These are phyloP conservation scores for Embidobia sp. DNA, from an alignment of 2,888 invertebrate species.

Conservation along the genomic window DNA sequence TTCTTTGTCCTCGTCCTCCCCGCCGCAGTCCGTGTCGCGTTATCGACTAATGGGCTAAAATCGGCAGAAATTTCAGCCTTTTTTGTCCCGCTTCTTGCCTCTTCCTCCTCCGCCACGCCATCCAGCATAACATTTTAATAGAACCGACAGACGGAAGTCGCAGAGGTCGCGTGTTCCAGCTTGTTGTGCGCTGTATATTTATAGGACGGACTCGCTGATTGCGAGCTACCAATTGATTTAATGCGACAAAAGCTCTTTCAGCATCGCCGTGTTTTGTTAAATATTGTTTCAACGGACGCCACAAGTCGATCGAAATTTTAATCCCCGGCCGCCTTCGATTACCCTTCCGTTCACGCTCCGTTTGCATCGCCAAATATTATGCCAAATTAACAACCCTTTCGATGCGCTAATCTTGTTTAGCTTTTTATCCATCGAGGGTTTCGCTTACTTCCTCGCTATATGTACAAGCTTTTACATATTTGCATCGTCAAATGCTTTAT, in stretches of 20 bases:
- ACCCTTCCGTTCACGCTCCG: too few relatives aligned
- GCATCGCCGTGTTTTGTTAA: conserved; percentile 29
- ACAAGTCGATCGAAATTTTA: conserved; percentile 17
- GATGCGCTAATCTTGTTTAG: too few relatives aligned
- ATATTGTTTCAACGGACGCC: conserved; percentile 41
- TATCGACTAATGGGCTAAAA: conserved; percentile 63
- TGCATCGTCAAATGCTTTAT: too few relatives aligned
- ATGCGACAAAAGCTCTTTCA: conserved; percentile 35
- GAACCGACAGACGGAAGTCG: conserved; percentile 43
- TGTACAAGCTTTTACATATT: too few relatives aligned
- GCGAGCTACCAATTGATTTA: conserved; percentile 47
- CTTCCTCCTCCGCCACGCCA: conserved; percentile 7
- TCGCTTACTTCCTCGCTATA: too few relatives aligned
- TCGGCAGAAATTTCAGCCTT: conserved; percentile 50
- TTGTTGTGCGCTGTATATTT: conserved; percentile 37
- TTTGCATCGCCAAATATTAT: background rate
- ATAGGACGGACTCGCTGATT: conserved; percentile 42
- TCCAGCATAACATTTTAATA: conserved; percentile 58
- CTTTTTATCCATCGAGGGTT: too few relatives aligned
- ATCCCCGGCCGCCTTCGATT: conserved; percentile 1
- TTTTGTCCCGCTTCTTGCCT: too few relatives aligned
- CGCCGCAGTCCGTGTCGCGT: conserved; percentile 25
- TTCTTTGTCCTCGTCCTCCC: conserved; percentile 26
- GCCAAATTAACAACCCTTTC: background rate
- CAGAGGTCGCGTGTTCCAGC: conserved; percentile 35